Evolutionary conservation across 2,888 invertebrate species (phyloP), one percentile per base, ranked within the genome.

Genomic region (Dolichopus griseipennis): DNA sequence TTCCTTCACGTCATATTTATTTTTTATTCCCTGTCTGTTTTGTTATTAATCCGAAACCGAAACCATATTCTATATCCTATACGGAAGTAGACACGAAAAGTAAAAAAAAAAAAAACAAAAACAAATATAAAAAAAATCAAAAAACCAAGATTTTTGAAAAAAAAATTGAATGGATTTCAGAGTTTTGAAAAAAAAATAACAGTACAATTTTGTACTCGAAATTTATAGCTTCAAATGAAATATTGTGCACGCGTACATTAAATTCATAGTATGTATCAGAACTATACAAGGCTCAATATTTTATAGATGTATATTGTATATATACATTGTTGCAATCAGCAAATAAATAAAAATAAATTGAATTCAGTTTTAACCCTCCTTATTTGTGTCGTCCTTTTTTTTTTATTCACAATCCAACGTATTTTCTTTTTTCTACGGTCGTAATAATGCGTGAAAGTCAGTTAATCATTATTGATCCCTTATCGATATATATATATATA

Each of bases 381-480:
- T 18, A 52, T 52, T 15, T 52, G 2, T 43, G 2, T 52, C 41
- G 9, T 41, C 41, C 41, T 41, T 52, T 52, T 52, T 18, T 52
- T 52, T 52, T 18, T 9, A n/a, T n/a, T n/a, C n/a, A n/a, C n/a
- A n/a, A n/a, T n/a, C n/a, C n/a, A n/a, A n/a, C n/a, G 15, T 41
- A 7, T 41, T 41, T 41, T 41, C 8, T 52, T 52, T 52, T 52
- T 52, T 52, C 52, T 52, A 52, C 52, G 52, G 52, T 52, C 52
- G 52, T 52, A 52, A 52, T 52, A 52, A 52, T 52, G 52, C 52
- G 52, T 52, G 52, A 52, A 52, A 52, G 52, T 52, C 52, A 52
- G 52, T 52, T 52, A 52, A 52, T 52, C 52, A 52, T 52, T 52
- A 52, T 52, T 52, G 52, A 52, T 52, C 52, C 52, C 52, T 52